These are phyloP conservation scores for Cephalopholis sonnerati DNA, from an alignment of 2,113 vertebrate genomes.

Conservation along the genomic window DNA sequence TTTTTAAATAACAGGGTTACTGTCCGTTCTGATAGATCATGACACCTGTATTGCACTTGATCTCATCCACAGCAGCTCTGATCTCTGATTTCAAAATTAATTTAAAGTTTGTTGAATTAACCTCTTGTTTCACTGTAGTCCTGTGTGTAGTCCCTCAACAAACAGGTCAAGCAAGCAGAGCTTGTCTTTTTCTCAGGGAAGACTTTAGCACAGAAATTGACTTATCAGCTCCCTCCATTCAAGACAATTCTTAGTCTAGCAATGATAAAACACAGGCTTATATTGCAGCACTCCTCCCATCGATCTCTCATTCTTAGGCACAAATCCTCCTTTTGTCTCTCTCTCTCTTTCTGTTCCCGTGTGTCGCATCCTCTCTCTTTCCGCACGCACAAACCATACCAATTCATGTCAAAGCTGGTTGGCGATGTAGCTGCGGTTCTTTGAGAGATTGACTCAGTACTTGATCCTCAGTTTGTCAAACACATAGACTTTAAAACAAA, in stretches of 20 bases:
- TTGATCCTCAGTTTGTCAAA: conserved; percentile 59
- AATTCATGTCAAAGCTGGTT: conserved; percentile 44
- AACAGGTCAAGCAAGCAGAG: not conserved
- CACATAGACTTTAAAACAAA: conserved; percentile 49
- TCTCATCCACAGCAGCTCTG: not conserved
- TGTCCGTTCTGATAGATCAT: no score
- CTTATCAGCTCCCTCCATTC: conserved; percentile 33
- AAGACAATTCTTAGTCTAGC: conserved; percentile 35
- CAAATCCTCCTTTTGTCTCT: conserved; percentile 52
- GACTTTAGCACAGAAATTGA: conserved; percentile 1
- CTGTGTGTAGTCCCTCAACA: not conserved
- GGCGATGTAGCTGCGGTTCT: conserved; percentile 22
- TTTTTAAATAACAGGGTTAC: no score
- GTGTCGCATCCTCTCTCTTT: conserved; percentile 28
- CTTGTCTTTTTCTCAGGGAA: conserved; percentile 19
- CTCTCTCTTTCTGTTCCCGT: conserved; percentile 32
- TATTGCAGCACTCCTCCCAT: conserved; percentile 40
- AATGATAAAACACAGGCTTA: conserved; percentile 55
- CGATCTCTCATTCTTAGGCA: conserved; percentile 49
- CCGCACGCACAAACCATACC: conserved; percentile 17
- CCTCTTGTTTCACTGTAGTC: not conserved
- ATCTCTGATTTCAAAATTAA: not conserved
- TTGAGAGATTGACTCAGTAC: conserved; percentile 19
- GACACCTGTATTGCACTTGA: not conserved
- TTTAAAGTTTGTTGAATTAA: not conserved